A percentile compares a stretch with the other conserved stretches of the same genome.
phyloP scores from a whole-genome alignment of 30 jellyfish, hydroid and myxozoan genomes.

The Pelagia noctiluca region DNA sequence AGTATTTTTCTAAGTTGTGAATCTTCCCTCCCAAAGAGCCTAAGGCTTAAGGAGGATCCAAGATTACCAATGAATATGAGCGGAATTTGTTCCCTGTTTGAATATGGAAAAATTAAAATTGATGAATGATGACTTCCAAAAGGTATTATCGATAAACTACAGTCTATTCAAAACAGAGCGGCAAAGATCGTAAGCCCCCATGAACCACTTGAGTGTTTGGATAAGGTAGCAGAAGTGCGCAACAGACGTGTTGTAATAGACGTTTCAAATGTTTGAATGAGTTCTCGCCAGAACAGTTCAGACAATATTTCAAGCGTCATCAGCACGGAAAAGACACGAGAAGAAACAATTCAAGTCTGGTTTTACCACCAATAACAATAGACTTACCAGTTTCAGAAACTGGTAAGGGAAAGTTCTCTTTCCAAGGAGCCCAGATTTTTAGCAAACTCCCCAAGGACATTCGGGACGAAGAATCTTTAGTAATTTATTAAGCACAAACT shows the following conservation, averaged over 20 bases:
- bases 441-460: slow-evolving; percentile 23
- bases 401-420: slow-evolving; percentile 64
- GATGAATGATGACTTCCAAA: too few relatives aligned
- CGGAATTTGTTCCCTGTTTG: too few relatives aligned
- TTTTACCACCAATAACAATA: slow-evolving; percentile 42
- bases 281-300: slow-evolving; percentile 51
- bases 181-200: slow-evolving; percentile 27
- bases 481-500: slow-evolving; percentile 1
- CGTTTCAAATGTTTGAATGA: too few relatives aligned
- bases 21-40: too few relatives aligned
- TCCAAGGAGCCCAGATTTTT: slow-evolving; percentile 69
- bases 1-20: too few relatives aligned
- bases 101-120: too few relatives aligned
- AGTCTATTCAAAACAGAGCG: slow-evolving; percentile 52
- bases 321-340: slow-evolving; percentile 48
- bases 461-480: background rate
- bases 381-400: too few relatives aligned
- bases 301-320: slow-evolving; percentile 47
- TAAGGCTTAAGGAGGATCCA: too few relatives aligned
- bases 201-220: background rate
- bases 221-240: background rate
- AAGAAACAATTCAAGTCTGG: slow-evolving; percentile 56
- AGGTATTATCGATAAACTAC: slow-evolving; percentile 56
- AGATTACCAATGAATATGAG: too few relatives aligned
- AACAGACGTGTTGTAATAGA: slow-evolving; percentile 1